Evolutionary conservation across 2,888 invertebrate genomes (phyloP).

Genomic region (Eulithis testata): DNA sequence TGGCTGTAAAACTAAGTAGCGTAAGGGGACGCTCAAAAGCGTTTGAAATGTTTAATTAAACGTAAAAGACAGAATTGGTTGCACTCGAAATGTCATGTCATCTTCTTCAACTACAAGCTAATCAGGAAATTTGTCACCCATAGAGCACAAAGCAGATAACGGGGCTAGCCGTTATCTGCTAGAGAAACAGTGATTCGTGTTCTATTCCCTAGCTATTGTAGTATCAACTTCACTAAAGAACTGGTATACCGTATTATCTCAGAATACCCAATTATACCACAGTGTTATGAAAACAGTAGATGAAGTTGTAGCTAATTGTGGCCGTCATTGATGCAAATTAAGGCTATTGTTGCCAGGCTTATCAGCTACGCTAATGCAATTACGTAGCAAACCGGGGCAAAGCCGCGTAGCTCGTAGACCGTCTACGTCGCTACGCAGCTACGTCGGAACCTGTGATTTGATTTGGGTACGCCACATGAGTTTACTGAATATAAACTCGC

Average conservation of each 20-base stretch:
- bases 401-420: constrained; percentile 46
- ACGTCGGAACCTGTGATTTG: constrained; percentile 37
- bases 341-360: constrained; percentile 58
- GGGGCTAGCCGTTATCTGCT: too few relatives aligned
- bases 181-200: too few relatives aligned
- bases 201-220: too few relatives aligned
- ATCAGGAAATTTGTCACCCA: too few relatives aligned
- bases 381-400: constrained; percentile 45
- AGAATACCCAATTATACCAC: too few relatives aligned
- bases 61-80: too few relatives aligned
- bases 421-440: constrained; percentile 46
- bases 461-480: constrained; percentile 30
- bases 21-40: too few relatives aligned
- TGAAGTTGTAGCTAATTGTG: constrained; percentile 44
- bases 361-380: constrained; percentile 55
- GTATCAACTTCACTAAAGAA: too few relatives aligned
- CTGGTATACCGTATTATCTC: too few relatives aligned
- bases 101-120: too few relatives aligned
- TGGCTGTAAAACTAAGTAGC: background rate
- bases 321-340: constrained; percentile 55
- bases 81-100: too few relatives aligned
- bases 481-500: constrained; percentile 7
- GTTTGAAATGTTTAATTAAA: background rate
- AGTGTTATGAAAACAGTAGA: constrained; percentile 16
- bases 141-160: too few relatives aligned